phyloP scores from a whole-genome alignment of 2,797 vertebrate species.

The Lemur catta region DNA sequence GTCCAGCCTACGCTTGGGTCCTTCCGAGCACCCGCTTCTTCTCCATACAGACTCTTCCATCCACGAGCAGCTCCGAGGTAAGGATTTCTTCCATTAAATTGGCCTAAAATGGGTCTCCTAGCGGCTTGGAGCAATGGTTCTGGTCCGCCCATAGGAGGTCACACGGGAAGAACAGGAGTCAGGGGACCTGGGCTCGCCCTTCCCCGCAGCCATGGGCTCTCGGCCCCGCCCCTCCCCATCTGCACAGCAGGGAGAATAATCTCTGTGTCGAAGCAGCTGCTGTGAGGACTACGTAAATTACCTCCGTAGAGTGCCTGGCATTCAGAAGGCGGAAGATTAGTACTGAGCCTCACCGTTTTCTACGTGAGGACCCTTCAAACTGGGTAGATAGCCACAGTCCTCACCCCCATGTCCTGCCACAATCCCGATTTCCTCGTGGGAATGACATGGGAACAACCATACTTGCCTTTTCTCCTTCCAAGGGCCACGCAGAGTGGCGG shows the following conservation, averaged over 20 bases:
- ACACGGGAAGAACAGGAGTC: not conserved
- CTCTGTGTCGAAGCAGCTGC: not conserved
- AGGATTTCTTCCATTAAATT: not conserved
- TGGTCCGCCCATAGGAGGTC: not conserved
- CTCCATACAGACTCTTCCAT: rapidly evolving
- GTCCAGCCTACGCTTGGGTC: not conserved
- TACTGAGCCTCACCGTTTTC: not conserved
- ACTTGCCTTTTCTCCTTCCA: not conserved
- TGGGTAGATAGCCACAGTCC: not conserved
- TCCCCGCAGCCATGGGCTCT: not conserved
- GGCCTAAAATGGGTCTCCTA: too few species aligned
- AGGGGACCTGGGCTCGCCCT: rapidly evolving
- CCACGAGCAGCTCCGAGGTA: too few species aligned
- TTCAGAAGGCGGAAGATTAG: not conserved
- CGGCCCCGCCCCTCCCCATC: not conserved
- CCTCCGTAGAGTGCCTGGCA: not conserved
- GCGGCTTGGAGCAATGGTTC: not conserved
- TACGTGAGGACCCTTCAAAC: not conserved
- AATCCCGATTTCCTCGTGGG: not conserved
- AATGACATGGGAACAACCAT: not conserved
- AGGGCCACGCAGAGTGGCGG: not conserved
- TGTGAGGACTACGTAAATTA: too few species aligned
- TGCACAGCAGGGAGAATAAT: too few species aligned
- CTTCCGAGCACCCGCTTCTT: not conserved
- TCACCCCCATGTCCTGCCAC: not conserved